phyloP scores from a whole-genome alignment of 2,113 vertebrate genomes.

The Noctilio leporinus region DNA sequence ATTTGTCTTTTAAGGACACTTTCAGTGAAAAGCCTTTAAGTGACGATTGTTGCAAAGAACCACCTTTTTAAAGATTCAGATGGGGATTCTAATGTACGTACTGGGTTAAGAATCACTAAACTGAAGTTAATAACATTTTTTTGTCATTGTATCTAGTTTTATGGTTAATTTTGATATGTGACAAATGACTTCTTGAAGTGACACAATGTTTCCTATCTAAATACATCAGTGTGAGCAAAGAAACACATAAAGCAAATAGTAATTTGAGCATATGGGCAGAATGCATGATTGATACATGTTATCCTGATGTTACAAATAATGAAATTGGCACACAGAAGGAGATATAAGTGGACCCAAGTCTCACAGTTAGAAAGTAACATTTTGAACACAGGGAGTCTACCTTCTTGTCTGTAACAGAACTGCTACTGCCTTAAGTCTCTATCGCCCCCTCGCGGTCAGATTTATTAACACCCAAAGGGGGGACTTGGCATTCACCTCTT shows the following conservation, averaged over 20 bases:
- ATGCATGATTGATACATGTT: not conserved
- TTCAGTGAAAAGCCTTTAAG: not conserved
- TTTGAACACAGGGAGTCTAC: not conserved
- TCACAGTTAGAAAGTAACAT: not conserved
- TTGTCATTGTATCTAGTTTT: slow-evolving; percentile 4
- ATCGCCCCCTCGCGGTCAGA: slow-evolving; percentile 1
- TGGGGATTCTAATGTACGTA: not conserved
- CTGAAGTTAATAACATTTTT: not conserved
- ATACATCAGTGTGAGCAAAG: not conserved
- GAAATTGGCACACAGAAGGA: not conserved
- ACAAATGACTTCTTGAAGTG: not conserved
- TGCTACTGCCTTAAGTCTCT: not conserved
- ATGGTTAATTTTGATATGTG: not conserved
- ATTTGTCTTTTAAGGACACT: not conserved
- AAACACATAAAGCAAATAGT: not conserved
- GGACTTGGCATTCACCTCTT: not conserved
- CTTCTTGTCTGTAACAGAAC: accelerated
- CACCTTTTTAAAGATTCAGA: not conserved
- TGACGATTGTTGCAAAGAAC: not conserved
- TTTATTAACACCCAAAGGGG: not conserved
- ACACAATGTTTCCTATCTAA: slow-evolving; percentile 23
- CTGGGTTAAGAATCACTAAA: not conserved
- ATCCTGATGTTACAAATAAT: not conserved
- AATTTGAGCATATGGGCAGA: not conserved
- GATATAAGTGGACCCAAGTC: accelerated